Conservation (phyloP, 2,113 vertebrate species). For the Nanorana parkeri region DNA sequence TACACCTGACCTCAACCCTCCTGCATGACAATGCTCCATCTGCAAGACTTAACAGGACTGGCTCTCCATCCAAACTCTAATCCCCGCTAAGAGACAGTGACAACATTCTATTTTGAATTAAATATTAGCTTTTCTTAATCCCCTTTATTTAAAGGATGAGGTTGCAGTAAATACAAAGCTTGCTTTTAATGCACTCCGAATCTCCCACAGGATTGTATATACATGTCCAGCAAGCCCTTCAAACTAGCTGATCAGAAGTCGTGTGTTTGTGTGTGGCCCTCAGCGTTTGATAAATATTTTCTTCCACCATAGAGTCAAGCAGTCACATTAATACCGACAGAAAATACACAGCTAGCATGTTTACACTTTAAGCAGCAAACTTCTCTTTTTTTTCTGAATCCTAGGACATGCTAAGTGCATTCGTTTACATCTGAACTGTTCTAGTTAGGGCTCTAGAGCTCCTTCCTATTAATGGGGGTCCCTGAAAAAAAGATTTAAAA, state of each 20-base stretch:
- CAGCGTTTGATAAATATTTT: constrained; percentile 47
- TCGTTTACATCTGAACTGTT: constrained; percentile 10
- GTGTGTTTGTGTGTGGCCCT: constrained; percentile 49
- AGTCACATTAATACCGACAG: constrained; percentile 13
- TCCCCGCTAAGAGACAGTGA: constrained; percentile 46
- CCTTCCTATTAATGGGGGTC: not conserved
- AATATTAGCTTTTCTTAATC: constrained; percentile 53
- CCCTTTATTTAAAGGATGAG: constrained; percentile 45
- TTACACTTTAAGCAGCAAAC: not conserved
- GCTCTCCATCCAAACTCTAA: constrained; percentile 22
- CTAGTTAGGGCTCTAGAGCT: no score
- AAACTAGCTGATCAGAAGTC: constrained; percentile 1
- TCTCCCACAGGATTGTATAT: constrained; percentile 49
- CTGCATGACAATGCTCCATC: no score
- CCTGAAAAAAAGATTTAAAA: not conserved
- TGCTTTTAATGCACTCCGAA: constrained; percentile 38
- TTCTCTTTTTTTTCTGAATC: not conserved
- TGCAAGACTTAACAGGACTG: constrained; percentile 43
- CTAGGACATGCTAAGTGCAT: not conserved
- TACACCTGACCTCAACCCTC: constrained; percentile 43
- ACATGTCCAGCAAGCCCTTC: constrained; percentile 32
- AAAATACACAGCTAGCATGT: constrained; percentile 14
- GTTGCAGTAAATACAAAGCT: constrained; percentile 42
- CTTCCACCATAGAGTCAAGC: no score
- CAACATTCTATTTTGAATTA: constrained; percentile 45